Percentiles rank a stretch among this genome's conserved stretches.
These are phyloP conservation scores for Rhegmatorhina hoffmannsi DNA, from an alignment of 2,113 vertebrate genomes.

Conservation along the genomic window DNA sequence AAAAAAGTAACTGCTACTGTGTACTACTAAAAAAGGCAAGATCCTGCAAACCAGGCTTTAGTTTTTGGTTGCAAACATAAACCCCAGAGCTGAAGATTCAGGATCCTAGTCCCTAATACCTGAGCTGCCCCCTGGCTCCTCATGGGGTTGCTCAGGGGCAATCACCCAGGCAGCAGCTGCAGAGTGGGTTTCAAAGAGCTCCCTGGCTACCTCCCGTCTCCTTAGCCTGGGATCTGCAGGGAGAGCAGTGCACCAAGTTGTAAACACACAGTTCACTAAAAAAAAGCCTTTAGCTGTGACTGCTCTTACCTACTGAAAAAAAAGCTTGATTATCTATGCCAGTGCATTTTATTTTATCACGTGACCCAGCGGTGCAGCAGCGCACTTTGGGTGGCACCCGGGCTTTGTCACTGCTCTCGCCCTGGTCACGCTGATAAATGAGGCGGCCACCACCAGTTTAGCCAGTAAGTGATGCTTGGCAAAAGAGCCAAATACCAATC, in stretches of 20 bases:
- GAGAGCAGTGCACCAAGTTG: background rate
- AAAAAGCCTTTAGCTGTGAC: background rate
- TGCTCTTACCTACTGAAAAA: background rate
- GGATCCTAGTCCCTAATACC: background rate
- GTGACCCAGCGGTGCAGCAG: background rate
- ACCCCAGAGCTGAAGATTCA: background rate
- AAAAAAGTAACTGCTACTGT: background rate
- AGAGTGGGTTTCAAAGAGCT: background rate
- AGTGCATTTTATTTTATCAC: background rate
- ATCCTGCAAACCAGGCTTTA: background rate
- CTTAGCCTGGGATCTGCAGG: background rate
- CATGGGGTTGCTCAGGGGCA: background rate
- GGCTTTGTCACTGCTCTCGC: rapidly evolving
- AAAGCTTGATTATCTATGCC: background rate
- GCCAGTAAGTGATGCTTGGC: background rate
- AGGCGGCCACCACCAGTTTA: background rate
- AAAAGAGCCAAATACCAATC: background rate
- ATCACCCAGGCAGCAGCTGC: background rate
- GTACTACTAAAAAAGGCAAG: background rate
- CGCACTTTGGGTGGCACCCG: rapidly evolving
- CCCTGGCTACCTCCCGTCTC: background rate
- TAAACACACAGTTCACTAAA: background rate
- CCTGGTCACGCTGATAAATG: background rate
- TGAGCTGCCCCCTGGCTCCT: background rate
- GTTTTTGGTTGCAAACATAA: background rate